Base-by-base conservation (phyloP, 2,888 invertebrate species). In the Coelopa pilipes region DNA sequence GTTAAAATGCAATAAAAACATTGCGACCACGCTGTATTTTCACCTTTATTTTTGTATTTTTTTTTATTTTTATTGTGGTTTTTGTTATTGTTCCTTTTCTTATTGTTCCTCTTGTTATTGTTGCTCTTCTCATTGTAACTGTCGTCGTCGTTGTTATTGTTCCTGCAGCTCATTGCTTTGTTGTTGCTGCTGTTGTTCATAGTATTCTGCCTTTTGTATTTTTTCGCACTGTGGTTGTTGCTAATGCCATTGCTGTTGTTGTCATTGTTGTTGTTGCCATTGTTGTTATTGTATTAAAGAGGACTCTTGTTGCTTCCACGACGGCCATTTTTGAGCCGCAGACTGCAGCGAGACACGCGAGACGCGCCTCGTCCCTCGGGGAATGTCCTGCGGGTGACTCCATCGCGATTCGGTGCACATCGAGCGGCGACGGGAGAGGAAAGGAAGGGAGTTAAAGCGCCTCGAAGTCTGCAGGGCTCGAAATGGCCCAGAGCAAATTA, bases 1-100 rank as follows among this genome's bases (percentile, higher is more conserved):
- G 76, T 74, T 74, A 70, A 67, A 70, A 50, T 49, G 74, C 67
- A 70, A 76, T 76, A 74, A 76, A 34, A 76, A 74, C 17, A 57
- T 12, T 47, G 46, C 46, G 10, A 19, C 12, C 55, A 55, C 19
- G 50, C 50, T 67, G 53, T n/a, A n/a, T n/a, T n/a, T n/a, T n/a
- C n/a, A n/a, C n/a, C n/a, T n/a, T 17, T n/a, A n/a, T n/a, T n/a
- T n/a, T 55, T 10, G 53, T 13, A 24, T 34, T 34, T 59, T 4
- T 59, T 9, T 19, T n/a, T 21, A 59, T 21, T 34, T 2, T 34
- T 34, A 7, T 34, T 34, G 34, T 7, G 2, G 7, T 34, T 34
- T 4, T 34, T 34, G 7, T 34, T 34, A n/a, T 55, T 10, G 53
- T 13, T 53, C 45, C n/a, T 59, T 4, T 59, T 9, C 57, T n/a